phyloP scores from a whole-genome alignment of 2,888 invertebrate genomes.

The Pollenia amentaria region DNA sequence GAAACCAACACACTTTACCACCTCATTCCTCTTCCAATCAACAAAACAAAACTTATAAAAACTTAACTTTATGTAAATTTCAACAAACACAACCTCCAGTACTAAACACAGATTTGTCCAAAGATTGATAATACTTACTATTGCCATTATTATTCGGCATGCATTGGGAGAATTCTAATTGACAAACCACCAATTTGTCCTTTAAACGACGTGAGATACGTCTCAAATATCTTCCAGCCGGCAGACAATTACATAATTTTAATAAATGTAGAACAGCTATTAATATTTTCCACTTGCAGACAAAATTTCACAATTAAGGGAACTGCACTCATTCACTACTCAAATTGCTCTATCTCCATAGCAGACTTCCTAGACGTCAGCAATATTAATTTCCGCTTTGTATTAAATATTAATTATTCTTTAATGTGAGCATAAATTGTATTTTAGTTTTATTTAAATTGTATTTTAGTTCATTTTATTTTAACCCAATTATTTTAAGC shows the following conservation, averaged over 20 bases:
- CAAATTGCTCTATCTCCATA: no score
- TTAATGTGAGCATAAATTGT: no score
- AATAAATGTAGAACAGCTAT: constrained; percentile 33
- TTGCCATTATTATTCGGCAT: background rate
- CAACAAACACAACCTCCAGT: constrained; percentile 31
- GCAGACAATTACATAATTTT: constrained; percentile 7
- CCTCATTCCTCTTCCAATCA: constrained; percentile 62
- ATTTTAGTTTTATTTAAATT: no score
- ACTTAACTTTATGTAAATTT: constrained; percentile 49
- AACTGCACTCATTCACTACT: no score
- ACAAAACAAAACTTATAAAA: constrained; percentile 62
- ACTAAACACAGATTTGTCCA: constrained; percentile 24
- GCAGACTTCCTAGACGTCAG: no score
- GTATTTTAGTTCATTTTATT: no score
- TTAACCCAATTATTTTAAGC: no score
- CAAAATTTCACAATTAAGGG: no score
- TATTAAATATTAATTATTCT: no score
- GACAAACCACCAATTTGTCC: constrained; percentile 19
- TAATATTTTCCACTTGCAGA: constrained; percentile 27
- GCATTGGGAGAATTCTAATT: constrained; percentile 20
- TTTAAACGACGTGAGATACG: constrained; percentile 32
- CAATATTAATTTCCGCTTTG: no score
- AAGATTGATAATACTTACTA: no score
- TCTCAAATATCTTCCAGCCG: constrained; percentile 13
- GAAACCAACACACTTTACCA: constrained; percentile 43